Evolutionary conservation across 2,888 invertebrate genomes (phyloP).

Genomic region (Lagria hirta): DNA sequence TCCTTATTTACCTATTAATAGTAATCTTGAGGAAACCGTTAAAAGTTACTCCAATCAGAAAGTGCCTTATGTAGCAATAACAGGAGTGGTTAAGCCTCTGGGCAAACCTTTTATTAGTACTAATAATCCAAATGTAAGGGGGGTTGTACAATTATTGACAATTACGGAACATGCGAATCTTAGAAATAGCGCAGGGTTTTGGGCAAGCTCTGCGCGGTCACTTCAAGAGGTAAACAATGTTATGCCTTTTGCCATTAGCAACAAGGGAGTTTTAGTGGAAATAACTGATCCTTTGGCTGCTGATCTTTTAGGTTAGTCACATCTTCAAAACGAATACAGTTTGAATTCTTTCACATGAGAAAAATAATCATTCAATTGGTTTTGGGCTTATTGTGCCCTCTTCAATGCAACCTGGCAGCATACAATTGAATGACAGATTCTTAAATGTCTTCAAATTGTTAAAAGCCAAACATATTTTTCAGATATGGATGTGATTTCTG

Average conservation of each 20-base stretch:
- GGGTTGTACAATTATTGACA: conserved; percentile 77
- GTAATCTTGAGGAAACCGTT: conserved; percentile 64
- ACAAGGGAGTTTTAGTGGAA: conserved; percentile 66
- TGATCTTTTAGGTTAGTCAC: conserved; percentile 61
- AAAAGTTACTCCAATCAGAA: conserved; percentile 63
- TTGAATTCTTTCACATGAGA: no score
- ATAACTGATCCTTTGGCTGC: conserved; percentile 75
- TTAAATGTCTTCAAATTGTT: no score
- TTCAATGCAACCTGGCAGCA: no score
- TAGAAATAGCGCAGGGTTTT: conserved; percentile 81
- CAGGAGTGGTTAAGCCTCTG: conserved; percentile 74
- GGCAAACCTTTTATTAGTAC: conserved; percentile 75
- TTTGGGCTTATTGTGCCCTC: no score
- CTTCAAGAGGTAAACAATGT: conserved; percentile 78
- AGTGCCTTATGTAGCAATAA: conserved; percentile 72
- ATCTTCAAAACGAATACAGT: no score
- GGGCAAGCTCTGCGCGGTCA: conserved; percentile 79
- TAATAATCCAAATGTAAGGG: conserved; percentile 71
- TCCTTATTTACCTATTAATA: conserved; percentile 68
- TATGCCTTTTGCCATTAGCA: conserved; percentile 75
- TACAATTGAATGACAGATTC: no score
- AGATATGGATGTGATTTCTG: conserved; percentile 81
- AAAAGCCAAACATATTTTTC: conserved; percentile 20
- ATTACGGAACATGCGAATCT: conserved; percentile 82
- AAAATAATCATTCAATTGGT: no score